phyloP scores from a whole-genome alignment of 2,888 invertebrate genomes.

The Drosophila multiciliata region DNA sequence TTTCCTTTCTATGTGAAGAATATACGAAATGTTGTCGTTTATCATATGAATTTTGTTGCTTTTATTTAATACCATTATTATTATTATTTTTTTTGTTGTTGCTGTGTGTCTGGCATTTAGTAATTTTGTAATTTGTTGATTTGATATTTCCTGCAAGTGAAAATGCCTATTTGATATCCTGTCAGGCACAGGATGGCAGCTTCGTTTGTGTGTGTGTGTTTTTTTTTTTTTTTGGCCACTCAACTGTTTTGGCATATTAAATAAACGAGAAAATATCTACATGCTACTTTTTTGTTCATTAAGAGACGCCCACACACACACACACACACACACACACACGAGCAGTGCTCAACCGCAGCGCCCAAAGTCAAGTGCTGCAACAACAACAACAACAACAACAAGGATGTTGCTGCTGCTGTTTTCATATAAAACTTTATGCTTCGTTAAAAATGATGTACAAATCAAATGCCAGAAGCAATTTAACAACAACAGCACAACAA shows the following conservation, averaged over 20 bases:
- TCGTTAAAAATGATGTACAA: slow-evolving; percentile 80
- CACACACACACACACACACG: background rate
- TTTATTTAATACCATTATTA: background rate
- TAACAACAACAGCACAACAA: slow-evolving; percentile 59
- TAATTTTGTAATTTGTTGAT: slow-evolving; percentile 70
- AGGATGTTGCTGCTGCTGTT: slow-evolving; percentile 37
- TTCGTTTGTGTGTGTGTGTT: slow-evolving; percentile 8
- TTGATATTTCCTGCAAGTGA: slow-evolving; percentile 69
- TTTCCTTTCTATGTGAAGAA: background rate
- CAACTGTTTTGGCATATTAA: slow-evolving; percentile 24
- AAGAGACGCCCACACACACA: slow-evolving; percentile 31
- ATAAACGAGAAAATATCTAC: slow-evolving; percentile 58
- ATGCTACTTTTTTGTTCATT: slow-evolving; percentile 68
- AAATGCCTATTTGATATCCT: slow-evolving; percentile 73
- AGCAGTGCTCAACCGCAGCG: slow-evolving; percentile 33
- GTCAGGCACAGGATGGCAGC: slow-evolving; percentile 59
- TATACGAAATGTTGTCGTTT: background rate
- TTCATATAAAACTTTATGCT: slow-evolving; percentile 68
- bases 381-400: slow-evolving; percentile 17
- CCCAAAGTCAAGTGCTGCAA: slow-evolving; percentile 52
- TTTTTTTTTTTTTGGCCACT: background rate
- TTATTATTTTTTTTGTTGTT: background rate
- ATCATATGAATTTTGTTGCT: background rate
- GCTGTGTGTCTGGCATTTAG: slow-evolving; percentile 17
- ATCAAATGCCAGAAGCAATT: slow-evolving; percentile 79